A percentile compares a stretch with the other conserved stretches of the same genome.
Conservation (phyloP, 1,140 invertebrate species). For the Muscidifurax raptorellus region DNA sequence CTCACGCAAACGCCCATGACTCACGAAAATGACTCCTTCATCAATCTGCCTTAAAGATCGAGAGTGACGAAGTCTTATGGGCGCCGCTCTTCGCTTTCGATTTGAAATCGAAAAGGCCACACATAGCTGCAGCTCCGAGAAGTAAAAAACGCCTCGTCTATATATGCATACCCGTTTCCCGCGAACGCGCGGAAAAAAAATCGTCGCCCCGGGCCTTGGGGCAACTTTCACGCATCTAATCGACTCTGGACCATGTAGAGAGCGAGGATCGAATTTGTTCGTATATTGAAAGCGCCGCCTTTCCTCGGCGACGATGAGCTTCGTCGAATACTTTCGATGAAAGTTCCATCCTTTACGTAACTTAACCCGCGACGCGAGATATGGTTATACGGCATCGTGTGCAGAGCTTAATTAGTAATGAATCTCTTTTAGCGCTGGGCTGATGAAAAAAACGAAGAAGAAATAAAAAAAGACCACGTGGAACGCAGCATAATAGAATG, state of each 20-base stretch:
- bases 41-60: neutral
- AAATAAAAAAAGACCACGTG: neutral
- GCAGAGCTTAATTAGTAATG: neutral
- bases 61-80: neutral
- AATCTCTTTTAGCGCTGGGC: neutral
- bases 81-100: neutral
- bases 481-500: constrained; percentile 12
- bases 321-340: constrained; percentile 34
- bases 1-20: too few relatives aligned
- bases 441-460: neutral
- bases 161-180: neutral
- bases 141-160: neutral
- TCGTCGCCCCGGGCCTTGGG: neutral
- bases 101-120: constrained; percentile 7
- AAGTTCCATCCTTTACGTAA: constrained; percentile 36
- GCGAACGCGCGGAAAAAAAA: neutral
- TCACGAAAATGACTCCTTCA: too few relatives aligned
- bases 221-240: constrained; percentile 45
- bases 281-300: constrained; percentile 17
- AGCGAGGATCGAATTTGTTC: constrained; percentile 13
- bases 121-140: neutral
- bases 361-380: neutral
- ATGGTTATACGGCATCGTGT: neutral
- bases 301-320: neutral
- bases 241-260: neutral